These are phyloP conservation scores for Pediacus dermestoides DNA, from an alignment of 2,888 invertebrate species.

Conservation along the genomic window DNA sequence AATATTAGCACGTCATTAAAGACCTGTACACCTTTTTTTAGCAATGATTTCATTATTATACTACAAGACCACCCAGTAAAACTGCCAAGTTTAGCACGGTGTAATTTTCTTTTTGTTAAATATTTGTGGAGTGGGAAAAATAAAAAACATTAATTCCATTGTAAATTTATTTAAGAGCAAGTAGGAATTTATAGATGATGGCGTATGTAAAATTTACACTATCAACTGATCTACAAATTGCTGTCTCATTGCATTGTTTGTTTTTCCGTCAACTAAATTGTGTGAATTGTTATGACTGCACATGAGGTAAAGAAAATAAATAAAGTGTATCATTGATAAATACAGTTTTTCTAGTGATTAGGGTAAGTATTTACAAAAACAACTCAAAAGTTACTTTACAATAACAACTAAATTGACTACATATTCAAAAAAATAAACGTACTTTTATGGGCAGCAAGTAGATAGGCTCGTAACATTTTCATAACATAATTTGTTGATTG, in stretches of 20 bases:
- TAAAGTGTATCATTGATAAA: conserved; percentile 34
- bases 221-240: conserved; percentile 31
- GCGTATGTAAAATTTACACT: conserved; percentile 37
- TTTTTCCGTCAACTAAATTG: conserved; percentile 29
- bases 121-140: too few species aligned
- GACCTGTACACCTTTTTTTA: too few species aligned
- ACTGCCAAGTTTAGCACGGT: too few species aligned
- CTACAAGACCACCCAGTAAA: too few species aligned
- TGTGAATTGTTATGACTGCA: conserved; percentile 32
- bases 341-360: conserved; percentile 34
- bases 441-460: too few species aligned
- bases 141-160: conserved; percentile 19
- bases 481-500: too few species aligned
- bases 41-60: too few species aligned
- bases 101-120: too few species aligned
- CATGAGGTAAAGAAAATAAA: conserved; percentile 36
- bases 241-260: conserved; percentile 30
- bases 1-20: too few species aligned
- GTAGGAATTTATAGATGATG: conserved; percentile 39
- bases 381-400: conserved; percentile 30
- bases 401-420: too few species aligned
- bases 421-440: too few species aligned
- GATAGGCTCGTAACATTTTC: too few species aligned
- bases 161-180: conserved; percentile 40
- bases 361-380: conserved; percentile 34